These are phyloP conservation scores for Carabus problematicus DNA, from an alignment of 2,888 invertebrate species.

Conservation along the genomic window DNA sequence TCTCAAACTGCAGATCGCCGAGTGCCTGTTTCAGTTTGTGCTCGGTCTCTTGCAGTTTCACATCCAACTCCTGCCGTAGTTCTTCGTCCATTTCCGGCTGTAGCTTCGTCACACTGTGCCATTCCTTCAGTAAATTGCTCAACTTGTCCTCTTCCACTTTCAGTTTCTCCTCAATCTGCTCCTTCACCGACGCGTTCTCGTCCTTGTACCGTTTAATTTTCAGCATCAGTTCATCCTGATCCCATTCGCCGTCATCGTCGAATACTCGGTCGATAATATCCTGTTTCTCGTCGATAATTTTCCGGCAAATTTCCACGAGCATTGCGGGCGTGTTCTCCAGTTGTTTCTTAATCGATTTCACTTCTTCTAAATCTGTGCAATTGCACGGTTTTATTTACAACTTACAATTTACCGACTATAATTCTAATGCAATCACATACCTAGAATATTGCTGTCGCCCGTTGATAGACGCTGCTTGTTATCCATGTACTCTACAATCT, in stretches of 20 bases:
- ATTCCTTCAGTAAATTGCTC: conserved; percentile 20
- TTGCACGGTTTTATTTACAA: background rate
- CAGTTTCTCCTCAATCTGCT: conserved; percentile 16
- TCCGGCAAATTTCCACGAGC: conserved; percentile 22
- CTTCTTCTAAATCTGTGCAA: conserved; percentile 11
- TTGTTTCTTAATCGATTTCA: conserved; percentile 24
- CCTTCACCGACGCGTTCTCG: conserved; percentile 6
- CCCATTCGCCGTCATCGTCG: conserved; percentile 34
- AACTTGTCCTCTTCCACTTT: conserved; percentile 28
- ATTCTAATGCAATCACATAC: background rate
- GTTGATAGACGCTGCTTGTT: background rate
- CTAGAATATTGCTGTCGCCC: background rate
- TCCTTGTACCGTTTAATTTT: conserved; percentile 30
- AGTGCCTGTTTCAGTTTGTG: conserved; percentile 24
- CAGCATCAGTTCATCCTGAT: conserved; percentile 24
- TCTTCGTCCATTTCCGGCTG: background rate
- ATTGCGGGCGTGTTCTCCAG: background rate
- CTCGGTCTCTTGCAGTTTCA: conserved; percentile 33
- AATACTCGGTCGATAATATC: conserved; percentile 28
- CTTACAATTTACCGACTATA: background rate
- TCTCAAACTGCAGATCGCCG: conserved; percentile 26
- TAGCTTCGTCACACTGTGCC: conserved; percentile 7
- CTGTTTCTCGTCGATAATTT: conserved; percentile 28
- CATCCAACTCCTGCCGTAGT: conserved; percentile 13
- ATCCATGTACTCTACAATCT: conserved; percentile 20